A percentile compares a stretch with the other conserved stretches of the same genome.
Conservation (phyloP, 2,113 vertebrate genomes). For the Meleagris gallopavo region DNA sequence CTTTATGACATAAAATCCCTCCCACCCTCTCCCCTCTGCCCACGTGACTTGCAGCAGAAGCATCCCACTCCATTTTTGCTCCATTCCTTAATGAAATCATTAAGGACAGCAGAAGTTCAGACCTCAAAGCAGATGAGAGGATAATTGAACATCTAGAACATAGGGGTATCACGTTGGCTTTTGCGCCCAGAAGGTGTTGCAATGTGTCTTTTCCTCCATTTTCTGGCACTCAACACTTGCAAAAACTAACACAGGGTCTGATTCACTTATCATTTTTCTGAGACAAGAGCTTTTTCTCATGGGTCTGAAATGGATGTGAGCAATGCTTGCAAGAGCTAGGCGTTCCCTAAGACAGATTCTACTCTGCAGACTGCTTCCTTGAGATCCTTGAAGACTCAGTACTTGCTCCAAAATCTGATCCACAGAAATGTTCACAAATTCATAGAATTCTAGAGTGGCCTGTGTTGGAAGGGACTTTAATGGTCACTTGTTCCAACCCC, state of each 20-base stretch:
- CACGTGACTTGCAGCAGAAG: not conserved
- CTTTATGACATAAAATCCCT: not conserved
- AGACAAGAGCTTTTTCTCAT: not conserved
- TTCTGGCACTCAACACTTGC: not conserved
- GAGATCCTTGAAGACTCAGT: not conserved
- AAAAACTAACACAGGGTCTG: not conserved
- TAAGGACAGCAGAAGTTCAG: not conserved
- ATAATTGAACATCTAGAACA: not conserved
- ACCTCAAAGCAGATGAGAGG: not conserved
- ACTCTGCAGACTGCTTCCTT: not conserved
- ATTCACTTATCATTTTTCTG: not conserved
- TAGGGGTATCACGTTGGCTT: not conserved
- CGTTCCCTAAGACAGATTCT: not conserved
- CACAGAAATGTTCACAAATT: not conserved
- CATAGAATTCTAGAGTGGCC: not conserved
- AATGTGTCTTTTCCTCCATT: not conserved
- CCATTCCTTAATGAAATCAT: not conserved
- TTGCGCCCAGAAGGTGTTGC: not conserved
- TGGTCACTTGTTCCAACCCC: not conserved
- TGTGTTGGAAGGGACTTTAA: not conserved
- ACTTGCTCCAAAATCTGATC: not conserved
- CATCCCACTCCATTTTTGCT: conserved; percentile 1
- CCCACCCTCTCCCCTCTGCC: not conserved
- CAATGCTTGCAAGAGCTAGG: not conserved
- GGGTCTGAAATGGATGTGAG: not conserved